These are phyloP conservation scores for Zingel zingel DNA, from an alignment of 2,113 vertebrate genomes.

Conservation along the genomic window DNA sequence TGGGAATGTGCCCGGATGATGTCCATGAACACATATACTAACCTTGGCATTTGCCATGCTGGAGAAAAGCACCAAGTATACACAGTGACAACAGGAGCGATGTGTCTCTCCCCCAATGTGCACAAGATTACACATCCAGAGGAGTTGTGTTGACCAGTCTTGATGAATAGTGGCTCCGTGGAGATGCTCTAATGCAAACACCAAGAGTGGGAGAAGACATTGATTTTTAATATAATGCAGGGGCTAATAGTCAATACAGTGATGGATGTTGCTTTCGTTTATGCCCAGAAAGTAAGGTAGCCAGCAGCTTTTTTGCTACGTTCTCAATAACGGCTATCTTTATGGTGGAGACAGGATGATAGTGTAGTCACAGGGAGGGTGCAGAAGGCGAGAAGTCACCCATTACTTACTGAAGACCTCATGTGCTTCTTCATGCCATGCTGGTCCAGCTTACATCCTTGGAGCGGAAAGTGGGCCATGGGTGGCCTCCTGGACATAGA, in stretches of 20 bases:
- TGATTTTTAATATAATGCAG: constrained; percentile 49
- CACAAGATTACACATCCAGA: constrained; percentile 19
- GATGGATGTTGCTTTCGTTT: neutral
- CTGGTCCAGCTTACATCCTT: neutral
- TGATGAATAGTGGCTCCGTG: constrained; percentile 45
- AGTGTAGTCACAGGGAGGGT: neutral
- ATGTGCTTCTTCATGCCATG: constrained; percentile 9
- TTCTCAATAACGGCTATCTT: neutral
- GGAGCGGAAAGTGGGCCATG: constrained; percentile 7
- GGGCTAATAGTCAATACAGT: constrained; percentile 39
- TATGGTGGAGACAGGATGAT: neutral
- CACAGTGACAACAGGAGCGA: constrained; percentile 27
- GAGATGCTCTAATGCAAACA: constrained; percentile 27
- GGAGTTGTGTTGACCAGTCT: constrained; percentile 21
- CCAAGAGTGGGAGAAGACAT: constrained; percentile 16
- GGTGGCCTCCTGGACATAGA: constrained; percentile 16
- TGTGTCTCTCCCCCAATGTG: constrained; percentile 16
- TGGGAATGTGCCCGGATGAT: constrained; percentile 16
- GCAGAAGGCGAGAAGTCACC: neutral
- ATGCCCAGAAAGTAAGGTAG: constrained; percentile 14
- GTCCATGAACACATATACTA: constrained; percentile 22
- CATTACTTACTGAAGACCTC: constrained; percentile 16
- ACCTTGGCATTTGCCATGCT: constrained; percentile 11
- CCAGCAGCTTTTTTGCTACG: constrained; percentile 6
- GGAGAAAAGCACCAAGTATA: neutral